Conservation (phyloP, 2,113 vertebrate genomes). For the Diphyllodes magnificus region DNA sequence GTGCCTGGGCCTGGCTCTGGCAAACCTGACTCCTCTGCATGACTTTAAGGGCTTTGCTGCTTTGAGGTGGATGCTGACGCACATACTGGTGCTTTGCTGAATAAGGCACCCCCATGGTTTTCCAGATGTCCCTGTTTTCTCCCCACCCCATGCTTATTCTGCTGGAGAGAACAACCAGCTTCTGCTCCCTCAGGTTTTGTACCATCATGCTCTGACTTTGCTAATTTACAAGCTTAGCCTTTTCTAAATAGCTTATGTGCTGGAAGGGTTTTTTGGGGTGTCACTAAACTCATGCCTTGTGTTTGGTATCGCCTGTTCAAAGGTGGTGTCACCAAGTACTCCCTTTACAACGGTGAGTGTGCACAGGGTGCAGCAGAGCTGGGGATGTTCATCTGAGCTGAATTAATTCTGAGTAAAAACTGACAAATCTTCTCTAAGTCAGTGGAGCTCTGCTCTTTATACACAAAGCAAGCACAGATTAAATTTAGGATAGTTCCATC, state of each 20-base stretch:
- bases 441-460: not conserved
- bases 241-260: not conserved
- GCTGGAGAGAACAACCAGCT: not conserved
- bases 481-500: not conserved
- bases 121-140: not conserved
- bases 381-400: not conserved
- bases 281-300: not conserved
- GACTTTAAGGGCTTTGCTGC: not conserved
- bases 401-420: not conserved
- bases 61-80: not conserved
- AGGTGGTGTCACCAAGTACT: not conserved
- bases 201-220: rapidly evolving
- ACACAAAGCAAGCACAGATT: not conserved
- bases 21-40: not conserved
- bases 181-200: not conserved
- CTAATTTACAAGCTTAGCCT: not conserved
- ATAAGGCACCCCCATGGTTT: not conserved
- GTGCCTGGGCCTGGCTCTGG: not conserved
- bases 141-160: not conserved
- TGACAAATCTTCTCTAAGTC: not conserved
- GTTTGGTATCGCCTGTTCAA: not conserved
- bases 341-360: not conserved
- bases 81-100: not conserved
- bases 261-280: not conserved
- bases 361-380: not conserved